Evolutionary conservation across 2,797 vertebrate species (phyloP).

Genomic region (Sciurus vulgaris): DNA sequence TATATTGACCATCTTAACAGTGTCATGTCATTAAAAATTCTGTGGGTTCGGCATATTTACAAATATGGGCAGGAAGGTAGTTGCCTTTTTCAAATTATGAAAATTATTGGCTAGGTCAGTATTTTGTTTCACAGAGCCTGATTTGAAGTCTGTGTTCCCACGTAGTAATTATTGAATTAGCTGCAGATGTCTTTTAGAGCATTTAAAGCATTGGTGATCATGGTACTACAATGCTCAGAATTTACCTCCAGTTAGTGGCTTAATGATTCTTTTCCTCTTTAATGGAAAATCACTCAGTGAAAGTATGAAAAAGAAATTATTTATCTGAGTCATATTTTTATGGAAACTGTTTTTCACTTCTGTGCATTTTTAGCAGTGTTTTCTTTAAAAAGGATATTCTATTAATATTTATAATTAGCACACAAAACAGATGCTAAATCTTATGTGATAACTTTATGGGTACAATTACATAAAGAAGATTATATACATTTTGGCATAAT

Average conservation of each 20-base stretch:
- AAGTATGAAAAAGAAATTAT: slow-evolving; percentile 74
- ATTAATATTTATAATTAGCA: slow-evolving; percentile 85
- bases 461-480: slow-evolving; percentile 77
- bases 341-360: slow-evolving; percentile 70
- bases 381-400: slow-evolving; percentile 76
- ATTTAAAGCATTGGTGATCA: neutral
- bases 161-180: neutral
- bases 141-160: neutral
- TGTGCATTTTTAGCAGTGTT: slow-evolving; percentile 77
- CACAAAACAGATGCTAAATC: slow-evolving; percentile 80
- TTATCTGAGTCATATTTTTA: slow-evolving; percentile 82
- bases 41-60: slow-evolving; percentile 20
- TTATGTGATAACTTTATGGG: slow-evolving; percentile 72
- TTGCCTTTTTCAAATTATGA: neutral
- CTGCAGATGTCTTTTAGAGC: neutral
- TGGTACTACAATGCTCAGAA: neutral
- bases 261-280: neutral
- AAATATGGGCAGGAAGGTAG: neutral
- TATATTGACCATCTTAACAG: slow-evolving; percentile 10
- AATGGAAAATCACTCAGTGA: slow-evolving; percentile 78
- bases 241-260: slow-evolving; percentile 39
- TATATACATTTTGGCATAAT: slow-evolving; percentile 61
- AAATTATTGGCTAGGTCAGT: neutral
- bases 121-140: neutral
- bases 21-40: neutral